phyloP scores from a whole-genome alignment of 2,888 invertebrate genomes.

The Blastobasis adustella region DNA sequence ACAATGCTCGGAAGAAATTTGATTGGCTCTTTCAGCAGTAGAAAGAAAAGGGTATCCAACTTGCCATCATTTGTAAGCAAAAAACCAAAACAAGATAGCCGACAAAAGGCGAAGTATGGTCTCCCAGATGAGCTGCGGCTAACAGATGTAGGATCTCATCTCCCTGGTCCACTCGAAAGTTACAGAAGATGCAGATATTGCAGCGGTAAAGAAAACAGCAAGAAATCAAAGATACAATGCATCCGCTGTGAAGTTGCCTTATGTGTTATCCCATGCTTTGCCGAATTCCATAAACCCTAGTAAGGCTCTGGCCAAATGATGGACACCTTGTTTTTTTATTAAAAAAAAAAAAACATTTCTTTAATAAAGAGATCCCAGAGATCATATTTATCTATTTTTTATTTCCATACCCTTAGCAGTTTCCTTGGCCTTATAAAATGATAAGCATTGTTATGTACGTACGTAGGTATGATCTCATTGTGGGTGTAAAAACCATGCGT shows the following conservation, averaged over 20 bases:
- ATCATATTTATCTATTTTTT: neutral
- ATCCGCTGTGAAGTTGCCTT: slow-evolving; percentile 1
- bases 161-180: slow-evolving; percentile 12
- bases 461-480: no score
- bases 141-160: slow-evolving; percentile 13
- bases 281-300: neutral
- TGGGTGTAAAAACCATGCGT: no score
- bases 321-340: neutral
- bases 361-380: slow-evolving; percentile 15
- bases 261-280: neutral
- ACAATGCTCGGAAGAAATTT: slow-evolving; percentile 3
- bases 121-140: slow-evolving; percentile 14
- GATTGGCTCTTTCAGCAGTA: slow-evolving; percentile 8
- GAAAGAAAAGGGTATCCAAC: slow-evolving; percentile 11
- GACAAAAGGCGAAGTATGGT: slow-evolving; percentile 16
- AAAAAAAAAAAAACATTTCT: neutral
- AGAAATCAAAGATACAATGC: slow-evolving; percentile 16
- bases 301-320: neutral
- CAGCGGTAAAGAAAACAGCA: slow-evolving; percentile 12
- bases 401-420: slow-evolving; percentile 13
- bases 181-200: slow-evolving; percentile 15
- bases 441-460: no score
- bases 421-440: neutral
- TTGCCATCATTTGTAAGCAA: slow-evolving; percentile 15
- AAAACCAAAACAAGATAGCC: slow-evolving; percentile 13